These are phyloP conservation scores for Hermodice carunculata DNA, from an alignment of 2,888 invertebrate genomes.

Conservation along the genomic window DNA sequence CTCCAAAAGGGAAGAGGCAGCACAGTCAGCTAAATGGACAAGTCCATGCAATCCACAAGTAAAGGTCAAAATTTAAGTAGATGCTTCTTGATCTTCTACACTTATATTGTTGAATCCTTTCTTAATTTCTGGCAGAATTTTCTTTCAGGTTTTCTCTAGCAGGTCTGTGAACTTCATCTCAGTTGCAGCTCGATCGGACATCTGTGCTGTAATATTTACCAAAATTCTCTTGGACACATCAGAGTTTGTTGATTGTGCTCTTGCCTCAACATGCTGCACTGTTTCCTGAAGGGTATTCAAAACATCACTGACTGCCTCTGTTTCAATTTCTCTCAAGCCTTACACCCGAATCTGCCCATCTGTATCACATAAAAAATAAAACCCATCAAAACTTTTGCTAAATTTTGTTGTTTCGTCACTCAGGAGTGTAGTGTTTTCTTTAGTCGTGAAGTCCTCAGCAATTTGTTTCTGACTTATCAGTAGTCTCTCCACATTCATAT, in stretches of 20 bases:
- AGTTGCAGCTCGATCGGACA: neutral
- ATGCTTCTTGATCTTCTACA: neutral
- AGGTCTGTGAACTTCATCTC: neutral
- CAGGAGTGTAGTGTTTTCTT: neutral
- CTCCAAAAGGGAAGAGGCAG: neutral
- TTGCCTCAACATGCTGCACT: neutral
- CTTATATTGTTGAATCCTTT: neutral
- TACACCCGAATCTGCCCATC: neutral
- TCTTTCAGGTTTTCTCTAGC: neutral
- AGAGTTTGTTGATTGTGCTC: neutral
- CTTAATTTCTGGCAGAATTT: neutral
- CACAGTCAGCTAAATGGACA: neutral
- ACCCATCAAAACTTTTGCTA: neutral
- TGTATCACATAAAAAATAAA: neutral
- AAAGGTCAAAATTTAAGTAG: neutral
- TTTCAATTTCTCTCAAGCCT: neutral
- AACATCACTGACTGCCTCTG: constrained; percentile 1
- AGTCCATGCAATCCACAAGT: neutral
- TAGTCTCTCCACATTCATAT: too few species aligned
- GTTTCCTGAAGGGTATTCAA: neutral
- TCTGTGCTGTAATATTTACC: neutral
- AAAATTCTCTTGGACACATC: neutral
- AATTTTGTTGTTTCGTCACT: neutral
- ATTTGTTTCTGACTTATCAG: too few species aligned
- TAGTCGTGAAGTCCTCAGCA: neutral